Base-by-base conservation (phyloP, 2,113 vertebrate species). In the Apteryx mantelli region DNA sequence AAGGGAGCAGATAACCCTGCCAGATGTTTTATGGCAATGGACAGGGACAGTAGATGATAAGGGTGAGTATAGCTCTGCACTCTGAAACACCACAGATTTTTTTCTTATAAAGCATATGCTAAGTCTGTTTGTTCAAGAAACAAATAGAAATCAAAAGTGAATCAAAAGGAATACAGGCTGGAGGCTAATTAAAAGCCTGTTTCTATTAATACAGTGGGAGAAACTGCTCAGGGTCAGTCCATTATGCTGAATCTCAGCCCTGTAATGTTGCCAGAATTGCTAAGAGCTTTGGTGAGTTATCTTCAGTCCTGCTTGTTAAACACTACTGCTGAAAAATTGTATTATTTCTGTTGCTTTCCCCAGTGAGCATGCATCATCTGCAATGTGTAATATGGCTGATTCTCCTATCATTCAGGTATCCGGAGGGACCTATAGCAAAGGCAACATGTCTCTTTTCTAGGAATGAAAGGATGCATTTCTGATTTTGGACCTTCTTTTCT, bases 171-270 rank as follows among this genome's bases (percentile, higher is more conserved):
- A 77, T 38, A 74, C 74, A 89, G 28, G 34, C 63, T 65, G 50
- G 44, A 74, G 20, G 63, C 25, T 92, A 95, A 95, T 92, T 64
- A 95, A 95, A 96, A 94, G 11, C 64, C 44, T 55, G 32, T 61
- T 95, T 88, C 58, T 86, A 60, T 53, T 94, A 90, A 74, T 55
- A 55, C 4, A 38, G 44, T 28, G n/a, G 30, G 40, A 88, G n/a
- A 91, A 88, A 86, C 44, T 85, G 58, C 64, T 70, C 55, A 66
- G 71, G 66, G 32, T 88, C 60, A 83, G 84, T 71, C 68, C 28
- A 60, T 88, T 80, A 71, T 44, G 53, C 74, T 91, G 85, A 95
- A 91, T 70, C 68, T 70, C 7, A 19, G 58, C 21, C 40, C 50
- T 86, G 50, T 63, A 80, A 64, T 9, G 26, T 21, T 75, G 71